A percentile compares a stretch with the other conserved stretches of the same genome.
Evolutionary conservation across 2,888 invertebrate genomes (phyloP).

Genomic region (Xestia sexstrigata): DNA sequence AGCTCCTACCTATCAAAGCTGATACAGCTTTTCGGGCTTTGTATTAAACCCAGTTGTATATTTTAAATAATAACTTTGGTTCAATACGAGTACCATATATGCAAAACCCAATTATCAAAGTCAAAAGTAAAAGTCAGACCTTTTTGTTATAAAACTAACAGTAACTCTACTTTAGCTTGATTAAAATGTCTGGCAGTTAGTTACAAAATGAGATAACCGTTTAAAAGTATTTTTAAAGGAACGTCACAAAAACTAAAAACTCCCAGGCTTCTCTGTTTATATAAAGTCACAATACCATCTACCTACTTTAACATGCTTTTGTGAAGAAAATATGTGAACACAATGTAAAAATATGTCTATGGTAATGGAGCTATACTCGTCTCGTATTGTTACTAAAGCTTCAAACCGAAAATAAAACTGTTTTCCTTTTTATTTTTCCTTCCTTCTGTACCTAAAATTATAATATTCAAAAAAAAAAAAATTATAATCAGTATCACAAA

Average conservation of each 20-base stretch:
- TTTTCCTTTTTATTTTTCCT: not conserved
- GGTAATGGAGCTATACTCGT: not conserved
- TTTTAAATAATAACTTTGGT: not conserved
- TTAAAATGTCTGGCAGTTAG: too few relatives aligned
- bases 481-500: conserved; percentile 1
- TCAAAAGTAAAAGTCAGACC: not conserved
- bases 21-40: not conserved
- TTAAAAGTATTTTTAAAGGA: not conserved
- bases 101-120: not conserved
- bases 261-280: not conserved
- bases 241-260: not conserved
- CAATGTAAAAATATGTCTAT: conserved; percentile 19
- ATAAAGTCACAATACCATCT: not conserved
- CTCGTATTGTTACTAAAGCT: not conserved
- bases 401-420: not conserved
- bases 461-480: conserved; percentile 6
- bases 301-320: not conserved
- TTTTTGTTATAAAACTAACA: not conserved
- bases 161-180: not conserved
- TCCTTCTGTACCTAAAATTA: not conserved
- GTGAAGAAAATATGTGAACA: conserved; percentile 21
- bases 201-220: not conserved
- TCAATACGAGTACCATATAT: not conserved
- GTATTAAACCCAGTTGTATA: not conserved
- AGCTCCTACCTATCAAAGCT: not conserved